phyloP scores from a whole-genome alignment of 2,113 vertebrate genomes.

The Etheostoma spectabile region DNA sequence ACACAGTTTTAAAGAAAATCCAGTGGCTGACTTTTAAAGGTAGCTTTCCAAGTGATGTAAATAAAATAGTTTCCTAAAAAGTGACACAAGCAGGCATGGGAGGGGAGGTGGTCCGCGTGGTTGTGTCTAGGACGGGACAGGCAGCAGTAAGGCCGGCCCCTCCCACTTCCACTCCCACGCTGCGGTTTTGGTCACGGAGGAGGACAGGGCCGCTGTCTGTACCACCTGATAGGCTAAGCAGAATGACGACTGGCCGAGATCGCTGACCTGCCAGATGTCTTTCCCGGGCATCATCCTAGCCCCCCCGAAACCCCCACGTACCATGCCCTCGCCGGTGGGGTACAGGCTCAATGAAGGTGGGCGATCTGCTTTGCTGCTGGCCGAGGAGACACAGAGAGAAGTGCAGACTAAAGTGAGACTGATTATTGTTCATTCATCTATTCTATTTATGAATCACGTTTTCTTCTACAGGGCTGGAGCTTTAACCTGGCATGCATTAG shows the following conservation, averaged over 20 bases:
- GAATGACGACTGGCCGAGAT: conserved; percentile 92
- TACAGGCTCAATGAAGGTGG: conserved; percentile 96
- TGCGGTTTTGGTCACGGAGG: conserved; percentile 11
- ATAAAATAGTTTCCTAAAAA: conserved; percentile 17
- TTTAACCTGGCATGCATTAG: conserved; percentile 16
- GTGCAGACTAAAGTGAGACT: conserved; percentile 14
- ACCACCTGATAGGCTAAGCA: conserved; percentile 96
- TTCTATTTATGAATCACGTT: neutral
- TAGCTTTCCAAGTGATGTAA: neutral
- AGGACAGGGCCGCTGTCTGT: conserved; percentile 75
- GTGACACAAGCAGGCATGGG: conserved; percentile 73
- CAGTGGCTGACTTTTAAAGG: neutral
- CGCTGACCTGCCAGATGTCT: conserved; percentile 96
- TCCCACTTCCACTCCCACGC: conserved; percentile 57
- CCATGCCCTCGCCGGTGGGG: conserved; percentile 93
- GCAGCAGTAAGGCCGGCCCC: conserved; percentile 49
- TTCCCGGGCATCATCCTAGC: conserved; percentile 90
- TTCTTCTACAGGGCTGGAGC: neutral
- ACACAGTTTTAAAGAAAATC: conserved; percentile 24
- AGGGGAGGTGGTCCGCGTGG: conserved; percentile 48
- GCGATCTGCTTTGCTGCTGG: conserved; percentile 93
- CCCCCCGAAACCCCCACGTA: conserved; percentile 95
- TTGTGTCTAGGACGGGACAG: conserved; percentile 47
- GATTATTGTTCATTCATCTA: neutral
- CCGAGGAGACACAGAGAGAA: conserved; percentile 46